Conservation (phyloP, 2,888 invertebrate species). For the Suillia variegata region DNA sequence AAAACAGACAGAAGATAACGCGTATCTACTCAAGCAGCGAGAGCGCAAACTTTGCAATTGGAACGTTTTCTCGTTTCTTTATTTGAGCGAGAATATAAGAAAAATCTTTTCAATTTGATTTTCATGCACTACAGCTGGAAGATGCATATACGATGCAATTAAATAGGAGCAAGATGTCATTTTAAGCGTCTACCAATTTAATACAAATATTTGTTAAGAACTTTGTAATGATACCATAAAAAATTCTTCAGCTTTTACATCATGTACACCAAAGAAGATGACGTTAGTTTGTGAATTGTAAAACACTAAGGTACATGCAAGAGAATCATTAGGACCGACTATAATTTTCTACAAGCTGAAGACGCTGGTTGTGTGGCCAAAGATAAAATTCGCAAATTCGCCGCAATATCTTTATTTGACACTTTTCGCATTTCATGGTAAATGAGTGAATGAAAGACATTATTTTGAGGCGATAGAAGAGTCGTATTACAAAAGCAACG, state of each 20-base stretch:
- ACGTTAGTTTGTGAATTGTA: no score
- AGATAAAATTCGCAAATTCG: no score
- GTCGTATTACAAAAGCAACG: neutral
- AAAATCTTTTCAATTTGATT: neutral
- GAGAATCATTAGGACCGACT: no score
- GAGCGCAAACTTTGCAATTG: slow-evolving; percentile 11
- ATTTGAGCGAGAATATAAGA: neutral
- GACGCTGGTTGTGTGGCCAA: neutral
- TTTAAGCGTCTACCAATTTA: no score
- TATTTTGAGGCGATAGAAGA: slow-evolving; percentile 1
- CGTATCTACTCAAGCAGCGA: neutral
- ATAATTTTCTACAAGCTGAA: no score
- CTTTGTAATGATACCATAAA: no score
- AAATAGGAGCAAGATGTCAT: no score
- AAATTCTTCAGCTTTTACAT: no score
- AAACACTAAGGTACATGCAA: no score
- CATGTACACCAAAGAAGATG: no score
- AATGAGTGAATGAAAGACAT: neutral
- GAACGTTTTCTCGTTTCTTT: slow-evolving; percentile 5
- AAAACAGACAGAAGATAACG: neutral
- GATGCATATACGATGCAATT: no score
- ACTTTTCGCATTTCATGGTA: neutral
- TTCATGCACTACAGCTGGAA: neutral
- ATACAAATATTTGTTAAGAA: no score
- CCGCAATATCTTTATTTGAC: neutral